A percentile compares a stretch with the other conserved stretches of the same genome.
Conservation (phyloP, 2,888 invertebrate species). For the Tipula lateralis region DNA sequence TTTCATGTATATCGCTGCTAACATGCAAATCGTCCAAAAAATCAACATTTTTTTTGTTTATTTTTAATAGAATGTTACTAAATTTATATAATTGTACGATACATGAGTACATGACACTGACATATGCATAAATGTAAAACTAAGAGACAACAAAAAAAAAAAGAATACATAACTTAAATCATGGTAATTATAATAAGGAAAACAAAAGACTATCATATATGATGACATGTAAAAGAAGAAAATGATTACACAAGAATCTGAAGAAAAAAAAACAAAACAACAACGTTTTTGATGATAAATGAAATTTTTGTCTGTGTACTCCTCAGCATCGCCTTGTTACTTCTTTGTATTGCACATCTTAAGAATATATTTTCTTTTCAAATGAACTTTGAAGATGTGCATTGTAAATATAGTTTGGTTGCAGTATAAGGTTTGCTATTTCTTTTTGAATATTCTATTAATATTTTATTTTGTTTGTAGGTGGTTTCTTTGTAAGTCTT, state of each 20-base stretch:
- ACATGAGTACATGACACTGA: constrained; percentile 24
- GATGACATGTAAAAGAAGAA: background rate
- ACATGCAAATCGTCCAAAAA: background rate
- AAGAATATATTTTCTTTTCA: background rate
- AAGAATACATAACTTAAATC: background rate
- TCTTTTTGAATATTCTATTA: background rate
- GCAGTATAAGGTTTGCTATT: background rate
- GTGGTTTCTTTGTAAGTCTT: background rate
- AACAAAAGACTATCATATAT: background rate
- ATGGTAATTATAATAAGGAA: background rate
- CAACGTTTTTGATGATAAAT: background rate
- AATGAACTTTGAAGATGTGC: background rate
- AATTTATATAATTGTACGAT: background rate
- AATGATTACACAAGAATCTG: background rate
- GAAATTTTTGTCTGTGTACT: background rate
- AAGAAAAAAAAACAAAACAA: background rate
- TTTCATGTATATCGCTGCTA: background rate
- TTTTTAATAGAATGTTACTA: background rate
- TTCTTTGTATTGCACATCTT: background rate
- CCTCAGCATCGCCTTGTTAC: background rate
- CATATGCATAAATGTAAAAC: background rate
- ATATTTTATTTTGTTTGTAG: background rate
- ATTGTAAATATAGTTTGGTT: background rate
- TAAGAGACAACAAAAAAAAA: background rate
- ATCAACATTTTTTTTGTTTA: background rate